A percentile compares a stretch with the other conserved stretches of the same genome.
phyloP scores from a whole-genome alignment of 2,888 invertebrate species.

The Eristalis intricaria region DNA sequence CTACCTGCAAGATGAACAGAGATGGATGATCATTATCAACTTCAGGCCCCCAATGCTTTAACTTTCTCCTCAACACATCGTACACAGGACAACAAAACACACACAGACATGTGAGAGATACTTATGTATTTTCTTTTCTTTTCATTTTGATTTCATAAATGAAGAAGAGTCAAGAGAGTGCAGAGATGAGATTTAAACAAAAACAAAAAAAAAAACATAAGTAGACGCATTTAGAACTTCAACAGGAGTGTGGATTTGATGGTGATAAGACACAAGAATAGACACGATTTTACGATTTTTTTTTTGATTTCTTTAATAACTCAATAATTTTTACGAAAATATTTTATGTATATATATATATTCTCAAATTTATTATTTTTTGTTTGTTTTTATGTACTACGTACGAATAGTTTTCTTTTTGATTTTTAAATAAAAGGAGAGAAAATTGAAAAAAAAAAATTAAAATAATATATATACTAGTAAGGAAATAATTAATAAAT shows the following conservation, averaged over 20 bases:
- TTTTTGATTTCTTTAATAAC: slow-evolving; percentile 69
- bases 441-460: slow-evolving; percentile 24
- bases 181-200: slow-evolving; percentile 37
- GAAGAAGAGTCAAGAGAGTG: slow-evolving; percentile 39
- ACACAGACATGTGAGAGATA: slow-evolving; percentile 34
- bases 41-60: slow-evolving; percentile 74
- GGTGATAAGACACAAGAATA: slow-evolving; percentile 66
- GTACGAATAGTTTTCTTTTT: slow-evolving; percentile 73
- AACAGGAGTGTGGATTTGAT: slow-evolving; percentile 40
- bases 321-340: slow-evolving; percentile 71
- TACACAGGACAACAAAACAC: slow-evolving; percentile 63
- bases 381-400: slow-evolving; percentile 72
- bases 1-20: slow-evolving; percentile 54
- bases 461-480: slow-evolving; percentile 36
- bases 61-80: slow-evolving; percentile 50
- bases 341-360: slow-evolving; percentile 69
- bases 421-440: slow-evolving; percentile 40
- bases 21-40: slow-evolving; percentile 54
- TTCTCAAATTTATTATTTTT: slow-evolving; percentile 66
- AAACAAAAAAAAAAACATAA: slow-evolving; percentile 13
- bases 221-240: background rate
- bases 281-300: slow-evolving; percentile 66
- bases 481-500: slow-evolving; percentile 67
- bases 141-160: slow-evolving; percentile 16
- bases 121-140: background rate